Percentiles rank a stretch among this genome's conserved stretches.
These are phyloP conservation scores for Zosterops japonicus DNA, from an alignment of 2,113 vertebrate genomes.

Conservation along the genomic window DNA sequence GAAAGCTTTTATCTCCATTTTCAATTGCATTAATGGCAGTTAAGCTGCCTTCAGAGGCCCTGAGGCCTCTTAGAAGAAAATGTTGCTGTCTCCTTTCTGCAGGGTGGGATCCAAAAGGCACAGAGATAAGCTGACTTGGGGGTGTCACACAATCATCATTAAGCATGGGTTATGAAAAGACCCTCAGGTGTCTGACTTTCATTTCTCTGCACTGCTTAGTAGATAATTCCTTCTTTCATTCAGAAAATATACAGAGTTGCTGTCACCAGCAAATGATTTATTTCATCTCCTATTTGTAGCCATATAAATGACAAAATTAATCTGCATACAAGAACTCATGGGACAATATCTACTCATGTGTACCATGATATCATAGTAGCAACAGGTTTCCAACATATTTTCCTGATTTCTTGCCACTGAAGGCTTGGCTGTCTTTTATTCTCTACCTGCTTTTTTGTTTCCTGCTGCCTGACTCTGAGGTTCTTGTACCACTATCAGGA, in stretches of 20 bases:
- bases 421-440: not conserved
- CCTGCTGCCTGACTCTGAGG: not conserved
- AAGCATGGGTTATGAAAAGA: not conserved
- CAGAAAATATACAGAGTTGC: not conserved
- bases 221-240: not conserved
- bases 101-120: not conserved
- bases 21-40: not conserved
- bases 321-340: not conserved
- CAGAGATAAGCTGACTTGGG: not conserved
- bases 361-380: not conserved
- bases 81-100: not conserved
- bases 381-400: not conserved
- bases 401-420: not conserved
- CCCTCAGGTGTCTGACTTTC: not conserved
- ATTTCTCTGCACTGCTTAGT: not conserved
- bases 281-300: not conserved
- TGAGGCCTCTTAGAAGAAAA: not conserved
- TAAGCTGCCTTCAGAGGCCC: not conserved
- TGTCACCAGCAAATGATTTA: not conserved
- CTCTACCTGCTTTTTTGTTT: not conserved
- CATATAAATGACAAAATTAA: not conserved
- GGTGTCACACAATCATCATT: not conserved
- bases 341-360: not conserved
- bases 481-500: not conserved
- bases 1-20: not conserved